Evolutionary conservation across 2,888 invertebrate species (phyloP), one percentile per base, ranked within the genome.

Genomic region (Caradrina clavipalpis): DNA sequence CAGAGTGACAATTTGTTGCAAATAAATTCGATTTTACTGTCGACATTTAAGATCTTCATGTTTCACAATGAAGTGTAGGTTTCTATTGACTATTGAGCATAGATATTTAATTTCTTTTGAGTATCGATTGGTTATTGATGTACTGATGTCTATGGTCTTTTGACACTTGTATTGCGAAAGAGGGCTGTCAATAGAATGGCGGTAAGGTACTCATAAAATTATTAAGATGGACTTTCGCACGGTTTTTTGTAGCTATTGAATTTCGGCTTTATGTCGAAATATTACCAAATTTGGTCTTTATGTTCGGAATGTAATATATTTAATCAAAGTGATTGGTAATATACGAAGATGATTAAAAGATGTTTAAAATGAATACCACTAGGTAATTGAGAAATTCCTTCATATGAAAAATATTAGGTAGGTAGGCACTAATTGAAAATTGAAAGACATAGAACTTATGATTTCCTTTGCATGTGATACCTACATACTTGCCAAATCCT

Each of bases 1-100:
- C 82, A 73, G 73, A 86, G 81, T 84, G 88, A 92, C 92, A 94
- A 95, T 95, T 95, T 94, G 94, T 93, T 91, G 88, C 89, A 80
- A 90, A 92, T 92, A 89, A 91, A 87, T 86, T 89, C 82, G 85
- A 85, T 88, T 87, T 82, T 82, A 84, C 58, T 80, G 75, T 75
- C 66, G 69, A 78, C 56, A 63, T 45, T 45, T 60, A 57, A 75
- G 56, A 71, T 82, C 35, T 64, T 72, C 61, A 64, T 68, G 61
- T 65, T 65, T 64, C 51, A 83, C 75, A 77, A 80, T 84, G 73
- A 59, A 73, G 73, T 70, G 64, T 60, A 65, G 71, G 69, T 64
- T 67, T 79, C 83, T 81, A 78, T 83, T 73, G 73, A 45, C 83
- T 81, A 78, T 83, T 73, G 73, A 45, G 45, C 45, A 45, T 4